Conservation (phyloP, 1,140 invertebrate genomes). For the Leptonema lineaticorne region DNA sequence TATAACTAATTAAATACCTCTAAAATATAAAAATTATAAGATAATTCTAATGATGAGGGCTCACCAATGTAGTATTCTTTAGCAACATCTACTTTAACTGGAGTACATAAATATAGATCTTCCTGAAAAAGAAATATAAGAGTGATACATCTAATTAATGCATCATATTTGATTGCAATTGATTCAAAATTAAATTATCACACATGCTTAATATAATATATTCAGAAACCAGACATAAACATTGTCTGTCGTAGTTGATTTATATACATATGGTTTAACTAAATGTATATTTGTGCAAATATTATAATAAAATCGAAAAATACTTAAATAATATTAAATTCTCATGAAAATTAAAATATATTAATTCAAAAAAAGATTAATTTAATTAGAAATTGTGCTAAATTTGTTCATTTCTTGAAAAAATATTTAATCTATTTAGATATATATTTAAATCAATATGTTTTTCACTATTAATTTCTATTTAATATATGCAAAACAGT, state of each 20-base stretch:
- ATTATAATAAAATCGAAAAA: too few relatives aligned
- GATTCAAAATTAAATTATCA: too few relatives aligned
- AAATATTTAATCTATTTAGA: too few relatives aligned
- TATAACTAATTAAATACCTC: conserved; percentile 10
- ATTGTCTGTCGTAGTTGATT: conserved; percentile 9
- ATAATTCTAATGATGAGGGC: conserved; percentile 39
- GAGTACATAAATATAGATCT: conserved; percentile 83
- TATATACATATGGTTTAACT: conserved; percentile 17
- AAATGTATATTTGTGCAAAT: not conserved
- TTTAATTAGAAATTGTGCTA: too few relatives aligned
- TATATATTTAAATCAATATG: too few relatives aligned
- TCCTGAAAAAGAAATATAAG: conserved; percentile 60
- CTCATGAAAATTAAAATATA: too few relatives aligned
- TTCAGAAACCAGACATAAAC: conserved; percentile 18
- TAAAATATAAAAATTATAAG: not conserved
- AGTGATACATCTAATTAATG: not conserved
- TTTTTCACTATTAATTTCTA: too few relatives aligned
- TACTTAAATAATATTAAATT: too few relatives aligned
- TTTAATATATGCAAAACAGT: too few relatives aligned
- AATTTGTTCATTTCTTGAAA: too few relatives aligned
- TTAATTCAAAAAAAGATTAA: too few relatives aligned
- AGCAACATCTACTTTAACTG: conserved; percentile 70
- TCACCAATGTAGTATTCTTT: conserved; percentile 76
- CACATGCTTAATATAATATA: not conserved
- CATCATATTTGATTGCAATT: not conserved